Base-by-base conservation (phyloP, 1,140 invertebrate genomes). In the Drosophila tani region DNA sequence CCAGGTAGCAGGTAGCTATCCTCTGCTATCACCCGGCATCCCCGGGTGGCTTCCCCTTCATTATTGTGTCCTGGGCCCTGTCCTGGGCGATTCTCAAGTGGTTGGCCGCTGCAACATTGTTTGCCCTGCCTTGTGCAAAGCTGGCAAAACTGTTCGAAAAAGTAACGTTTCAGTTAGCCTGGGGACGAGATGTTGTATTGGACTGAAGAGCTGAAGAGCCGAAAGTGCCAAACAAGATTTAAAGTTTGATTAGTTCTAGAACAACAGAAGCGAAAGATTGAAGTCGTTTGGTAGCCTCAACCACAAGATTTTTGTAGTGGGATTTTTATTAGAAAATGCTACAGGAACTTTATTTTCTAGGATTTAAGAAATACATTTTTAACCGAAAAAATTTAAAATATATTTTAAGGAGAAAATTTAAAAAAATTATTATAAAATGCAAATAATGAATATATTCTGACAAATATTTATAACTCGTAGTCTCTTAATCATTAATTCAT, bases 1-100 rank as follows among this genome's bases (percentile, higher is more conserved):
- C 75, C 81, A 85, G 75, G 75, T 82, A 65, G 70, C 70, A 55
- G 51, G 45, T 46, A 53, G 21, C 68, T 29, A 24, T 40, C 45
- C 41, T n/a, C 9, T 40, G 32, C 38, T 66, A 21, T 53, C 17
- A 17, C 40, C 27, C 12, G 17, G 21, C 17, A 15, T 38, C 17
- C 58, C 14, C 27, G 21, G 1, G 21, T 24, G 17, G 17, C 14
- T n/a, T 40, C 15, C 35, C 12, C 45, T 68, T 40, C 47, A 55
- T 55, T 46, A 68, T 68, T 24, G 41, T 56, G 67, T 45, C 43
- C 51, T 46, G 68, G 41, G 65, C 35, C 41, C 67, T 51, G 50
- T 45, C 41, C 67, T 51, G 59, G n/a, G 45, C 27, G 67, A 57
- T 6, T 59, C 69, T 59, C 53, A 59, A 73, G 69, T 73, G 69